Evolutionary conservation across 2,888 invertebrate genomes (phyloP).

Genomic region (Limenitis camilla): DNA sequence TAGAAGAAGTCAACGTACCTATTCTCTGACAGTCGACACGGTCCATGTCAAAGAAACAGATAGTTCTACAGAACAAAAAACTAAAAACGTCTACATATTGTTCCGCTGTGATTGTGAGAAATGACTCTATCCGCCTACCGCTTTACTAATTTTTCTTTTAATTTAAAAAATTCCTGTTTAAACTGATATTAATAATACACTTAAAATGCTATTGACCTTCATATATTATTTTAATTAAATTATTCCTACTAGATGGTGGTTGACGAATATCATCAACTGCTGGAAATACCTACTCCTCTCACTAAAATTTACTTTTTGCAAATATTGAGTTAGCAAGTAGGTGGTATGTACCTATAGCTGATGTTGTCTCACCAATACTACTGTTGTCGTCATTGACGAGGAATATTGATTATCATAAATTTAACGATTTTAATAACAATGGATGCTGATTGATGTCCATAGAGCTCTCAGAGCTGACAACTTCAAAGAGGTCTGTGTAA

Average conservation of each 20-base stretch:
- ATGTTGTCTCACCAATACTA: too few species aligned
- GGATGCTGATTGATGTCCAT: too few species aligned
- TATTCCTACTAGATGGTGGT: not conserved
- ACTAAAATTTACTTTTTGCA: too few species aligned
- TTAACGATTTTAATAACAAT: too few species aligned
- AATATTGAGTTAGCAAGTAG: too few species aligned
- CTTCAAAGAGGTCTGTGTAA: too few species aligned
- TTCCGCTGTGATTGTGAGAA: conserved; percentile 51
- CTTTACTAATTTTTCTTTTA: conserved; percentile 16
- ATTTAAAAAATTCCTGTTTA: conserved; percentile 12
- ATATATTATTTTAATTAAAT: not conserved
- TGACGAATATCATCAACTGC: too few species aligned
- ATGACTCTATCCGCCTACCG: conserved; percentile 35
- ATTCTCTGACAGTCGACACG: conserved; percentile 63
- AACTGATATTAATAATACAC: conserved; percentile 5
- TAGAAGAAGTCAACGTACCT: conserved; percentile 60
- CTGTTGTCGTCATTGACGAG: too few species aligned
- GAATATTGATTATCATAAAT: too few species aligned
- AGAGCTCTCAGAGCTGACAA: too few species aligned
- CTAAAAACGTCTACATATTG: conserved; percentile 46
- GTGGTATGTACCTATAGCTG: too few species aligned
- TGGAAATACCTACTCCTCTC: too few species aligned
- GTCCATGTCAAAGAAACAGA: conserved; percentile 42
- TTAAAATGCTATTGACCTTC: conserved; percentile 8
- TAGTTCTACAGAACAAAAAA: conserved; percentile 44